Evolutionary conservation across 2,888 invertebrate species (phyloP).

Genomic region (Oegoconia quadripuncta): DNA sequence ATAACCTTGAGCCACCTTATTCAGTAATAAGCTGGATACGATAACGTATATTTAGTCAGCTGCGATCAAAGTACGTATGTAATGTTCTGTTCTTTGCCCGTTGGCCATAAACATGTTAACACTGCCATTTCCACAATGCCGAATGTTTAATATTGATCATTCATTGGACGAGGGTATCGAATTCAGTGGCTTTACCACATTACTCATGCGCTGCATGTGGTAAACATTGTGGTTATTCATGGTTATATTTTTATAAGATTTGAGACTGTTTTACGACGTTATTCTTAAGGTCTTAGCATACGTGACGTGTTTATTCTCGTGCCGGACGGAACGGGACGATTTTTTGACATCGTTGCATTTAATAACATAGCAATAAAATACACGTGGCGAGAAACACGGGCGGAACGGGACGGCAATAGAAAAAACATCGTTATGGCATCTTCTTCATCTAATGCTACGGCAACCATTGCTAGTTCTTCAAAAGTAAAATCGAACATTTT

Average conservation of each 20-base stretch:
- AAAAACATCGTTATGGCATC: no score
- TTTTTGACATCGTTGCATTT: no score
- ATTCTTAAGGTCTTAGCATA: neutral
- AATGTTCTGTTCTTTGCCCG: constrained; percentile 26
- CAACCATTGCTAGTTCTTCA: no score
- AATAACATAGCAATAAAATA: no score
- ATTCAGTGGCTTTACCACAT: constrained; percentile 18
- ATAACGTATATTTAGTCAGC: constrained; percentile 58
- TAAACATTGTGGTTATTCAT: constrained; percentile 11
- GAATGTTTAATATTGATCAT: constrained; percentile 22
- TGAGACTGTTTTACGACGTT: neutral
- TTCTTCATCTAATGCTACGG: no score
- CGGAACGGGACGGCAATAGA: no score
- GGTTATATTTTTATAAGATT: constrained; percentile 3
- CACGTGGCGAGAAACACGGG: no score
- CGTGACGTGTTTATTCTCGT: neutral
- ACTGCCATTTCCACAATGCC: constrained; percentile 20
- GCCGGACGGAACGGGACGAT: no score
- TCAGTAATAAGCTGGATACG: constrained; percentile 43
- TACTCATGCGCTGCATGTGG: constrained; percentile 18
- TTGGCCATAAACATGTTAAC: constrained; percentile 24
- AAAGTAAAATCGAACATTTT: no score
- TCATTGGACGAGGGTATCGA: constrained; percentile 19
- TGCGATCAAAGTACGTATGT: constrained; percentile 56
- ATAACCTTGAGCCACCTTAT: constrained; percentile 24